These are phyloP conservation scores for Brachionus rubens DNA, from an alignment of 1,140 invertebrate genomes.

Conservation along the genomic window DNA sequence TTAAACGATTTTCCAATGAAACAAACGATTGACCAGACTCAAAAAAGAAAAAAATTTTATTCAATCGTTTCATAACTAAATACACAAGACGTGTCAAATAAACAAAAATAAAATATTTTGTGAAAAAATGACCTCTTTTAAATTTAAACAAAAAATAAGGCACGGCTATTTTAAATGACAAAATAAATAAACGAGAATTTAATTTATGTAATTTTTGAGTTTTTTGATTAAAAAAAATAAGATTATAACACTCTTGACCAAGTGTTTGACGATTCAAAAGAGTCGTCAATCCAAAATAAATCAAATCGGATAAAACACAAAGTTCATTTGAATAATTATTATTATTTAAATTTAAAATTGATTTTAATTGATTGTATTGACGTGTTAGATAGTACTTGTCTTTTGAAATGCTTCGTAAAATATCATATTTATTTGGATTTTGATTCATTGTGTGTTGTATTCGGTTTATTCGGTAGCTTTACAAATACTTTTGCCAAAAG, in stretches of 20 bases:
- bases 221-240: conserved; percentile 15
- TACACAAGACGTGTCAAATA: neutral
- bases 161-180: neutral
- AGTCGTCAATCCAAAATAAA: conserved; percentile 22
- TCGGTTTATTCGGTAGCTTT: conserved; percentile 6
- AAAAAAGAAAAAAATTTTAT: conserved; percentile 12
- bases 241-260: conserved; percentile 26
- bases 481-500: neutral
- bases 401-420: neutral
- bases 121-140: neutral
- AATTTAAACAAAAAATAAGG: conserved; percentile 9
- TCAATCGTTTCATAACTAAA: conserved; percentile 9
- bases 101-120: neutral
- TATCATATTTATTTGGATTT: conserved; percentile 38
- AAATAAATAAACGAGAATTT: neutral
- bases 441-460: neutral
- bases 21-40: neutral
- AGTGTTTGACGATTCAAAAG: conserved; percentile 35
- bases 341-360: neutral
- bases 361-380: conserved; percentile 21
- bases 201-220: neutral
- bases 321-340: neutral
- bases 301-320: conserved; percentile 1
- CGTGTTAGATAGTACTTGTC: conserved; percentile 14
- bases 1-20: neutral